Percentiles rank a stretch among this genome's conserved stretches.
Evolutionary conservation across 2,888 invertebrate species (phyloP).

Genomic region (Dynastes tityus): DNA sequence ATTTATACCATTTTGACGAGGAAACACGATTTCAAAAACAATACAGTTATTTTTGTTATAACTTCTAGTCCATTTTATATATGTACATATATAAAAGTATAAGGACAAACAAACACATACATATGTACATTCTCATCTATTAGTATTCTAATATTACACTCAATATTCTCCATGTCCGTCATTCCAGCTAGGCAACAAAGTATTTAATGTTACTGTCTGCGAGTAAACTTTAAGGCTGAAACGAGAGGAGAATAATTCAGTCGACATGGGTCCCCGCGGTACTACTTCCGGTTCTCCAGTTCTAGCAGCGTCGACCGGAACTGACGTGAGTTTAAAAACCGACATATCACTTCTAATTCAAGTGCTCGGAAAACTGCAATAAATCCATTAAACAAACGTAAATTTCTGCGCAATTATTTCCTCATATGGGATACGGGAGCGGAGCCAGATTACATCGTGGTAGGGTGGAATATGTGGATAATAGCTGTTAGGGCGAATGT

Average conservation of each 20-base stretch:
- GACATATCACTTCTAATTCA: conserved; percentile 50
- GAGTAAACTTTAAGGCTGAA: conserved; percentile 64
- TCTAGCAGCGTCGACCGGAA: conserved; percentile 47
- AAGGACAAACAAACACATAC: background rate
- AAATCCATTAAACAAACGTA: conserved; percentile 40
- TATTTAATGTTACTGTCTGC: conserved; percentile 64
- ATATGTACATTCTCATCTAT: background rate
- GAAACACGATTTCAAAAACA: too few relatives aligned
- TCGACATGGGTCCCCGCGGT: conserved; percentile 54
- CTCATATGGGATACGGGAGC: background rate
- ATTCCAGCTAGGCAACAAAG: conserved; percentile 63
- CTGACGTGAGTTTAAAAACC: conserved; percentile 51
- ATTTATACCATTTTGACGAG: too few relatives aligned
- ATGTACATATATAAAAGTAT: background rate
- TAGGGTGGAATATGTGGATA: too few relatives aligned
- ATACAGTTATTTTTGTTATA: background rate
- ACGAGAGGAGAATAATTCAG: conserved; percentile 66
- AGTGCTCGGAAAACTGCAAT: conserved; percentile 45
- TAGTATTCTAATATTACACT: conserved; percentile 35
- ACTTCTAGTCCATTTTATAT: background rate
- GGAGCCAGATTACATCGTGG: background rate
- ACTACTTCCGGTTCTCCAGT: conserved; percentile 51
- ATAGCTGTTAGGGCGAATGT: too few relatives aligned
- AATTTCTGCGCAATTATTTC: conserved; percentile 30
- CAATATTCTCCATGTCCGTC: conserved; percentile 58